Evolutionary conservation across 2,888 invertebrate genomes (phyloP), one percentile per base, ranked within the genome.

Genomic region (Halocaridina rubra): DNA sequence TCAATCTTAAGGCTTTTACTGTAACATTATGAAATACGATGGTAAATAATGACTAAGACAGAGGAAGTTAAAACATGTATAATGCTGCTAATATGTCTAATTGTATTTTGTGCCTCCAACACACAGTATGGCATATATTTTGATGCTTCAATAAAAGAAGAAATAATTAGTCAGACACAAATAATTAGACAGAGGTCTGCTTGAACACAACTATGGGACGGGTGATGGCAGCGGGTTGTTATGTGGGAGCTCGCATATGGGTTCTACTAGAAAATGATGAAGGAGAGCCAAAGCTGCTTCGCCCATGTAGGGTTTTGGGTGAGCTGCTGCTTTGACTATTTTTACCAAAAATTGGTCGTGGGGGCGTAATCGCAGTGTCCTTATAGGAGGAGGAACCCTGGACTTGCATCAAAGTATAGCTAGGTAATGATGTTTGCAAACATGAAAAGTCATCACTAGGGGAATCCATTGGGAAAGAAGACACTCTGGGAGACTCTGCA

Each of bases 141-240:
- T 39, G 30, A 53, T n/a, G n/a, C n/a, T n/a, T n/a, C n/a, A n/a
- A n/a, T n/a, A n/a, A n/a, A n/a, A n/a, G n/a, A n/a, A n/a, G n/a
- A n/a, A n/a, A n/a, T n/a, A n/a, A n/a, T n/a, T n/a, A n/a, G n/a
- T n/a, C n/a, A n/a, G n/a, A n/a, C n/a, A 59, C 22, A 29, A 24
- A 30, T 8, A 27, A 24, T 57, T 67, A 84, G 19, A 84, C 84
- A 39, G 84, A 74, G 24, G 84, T 84, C 33, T 84, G 84, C 75
- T 79, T 79, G 64, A 79, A 84, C 64, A 75, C 61, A 27, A 80
- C 39, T 22, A 30, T 27, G 22, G 84, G 80, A 84, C 84, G 84
- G 80, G 84, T 79, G 84, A 71, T 46, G 84, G 79, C 64, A 24
- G 79, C 71, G 24, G 29, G 53, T 64, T 78, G 84, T 84, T 84